Evolutionary conservation across 2,888 invertebrate genomes (phyloP), one percentile per base, ranked within the genome.

Genomic region (Altica lythri): DNA sequence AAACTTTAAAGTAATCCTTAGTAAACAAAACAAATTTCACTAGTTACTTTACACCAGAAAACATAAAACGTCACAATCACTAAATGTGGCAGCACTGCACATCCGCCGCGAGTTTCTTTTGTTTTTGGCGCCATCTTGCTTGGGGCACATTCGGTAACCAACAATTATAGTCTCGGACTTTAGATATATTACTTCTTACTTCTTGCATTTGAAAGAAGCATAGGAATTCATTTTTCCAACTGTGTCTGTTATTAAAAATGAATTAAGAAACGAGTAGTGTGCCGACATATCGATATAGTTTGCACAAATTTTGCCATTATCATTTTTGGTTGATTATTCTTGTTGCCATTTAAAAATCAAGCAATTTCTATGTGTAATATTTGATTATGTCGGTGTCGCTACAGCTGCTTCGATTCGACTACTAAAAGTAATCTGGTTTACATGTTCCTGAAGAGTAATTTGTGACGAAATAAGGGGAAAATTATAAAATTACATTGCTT

Each of bases 401-500:
- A 58, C 69, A 68, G 68, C 70, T 64, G 75, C 71, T 72, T 65
- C 72, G 75, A 72, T 70, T 71, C 67, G 73, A 76, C 75, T 76
- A 75, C 22, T 40, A 75, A 60, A 49, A 72, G 74, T 72, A 69
- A 73, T 67, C 72, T 71, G 75, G 69, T 74, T 73, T 74, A 74
- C 76, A 74, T 74, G 75, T 74, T 75, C 68, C 73, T 73, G 72
- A 59, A 59, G 73, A 69, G 76, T 75, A 77, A 77, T 77, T 77
- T 77, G 77, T 76, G 76, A 77, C 76, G 77, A 77, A 77, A 77
- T 76, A 73, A 77, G 77, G 77, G 76, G 77, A 77, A 77, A 77
- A 77, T 77, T 77, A 77, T 77, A 76, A 77, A 77, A 77, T 77
- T 77, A 77, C 76, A 76, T 76, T 77, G 77, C 76, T 75, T 73